A percentile compares a stretch with the other conserved stretches of the same genome.
phyloP scores from a whole-genome alignment of 2,888 invertebrate species.

The Azorinus chamasolen region DNA sequence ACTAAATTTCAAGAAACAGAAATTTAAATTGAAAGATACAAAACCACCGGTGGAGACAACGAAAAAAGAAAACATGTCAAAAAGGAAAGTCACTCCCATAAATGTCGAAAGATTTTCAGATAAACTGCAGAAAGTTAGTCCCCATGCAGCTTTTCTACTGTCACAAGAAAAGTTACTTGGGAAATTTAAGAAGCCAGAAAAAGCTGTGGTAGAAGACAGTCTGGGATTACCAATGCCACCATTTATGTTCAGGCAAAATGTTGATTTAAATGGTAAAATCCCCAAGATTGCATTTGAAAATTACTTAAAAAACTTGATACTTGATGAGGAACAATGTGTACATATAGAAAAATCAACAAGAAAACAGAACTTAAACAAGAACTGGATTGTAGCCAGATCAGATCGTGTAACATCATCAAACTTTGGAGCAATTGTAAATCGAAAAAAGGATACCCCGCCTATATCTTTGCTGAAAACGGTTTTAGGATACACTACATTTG shows the following conservation, averaged over 20 bases:
- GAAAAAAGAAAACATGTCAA: too few relatives aligned
- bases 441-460: conserved; percentile 14
- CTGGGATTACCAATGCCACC: neutral
- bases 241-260: conserved; percentile 13
- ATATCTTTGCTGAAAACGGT: conserved; percentile 15
- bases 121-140: neutral
- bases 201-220: neutral
- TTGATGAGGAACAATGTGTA: conserved; percentile 6
- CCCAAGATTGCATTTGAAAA: too few relatives aligned
- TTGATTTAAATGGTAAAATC: conserved; percentile 7
- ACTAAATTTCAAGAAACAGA: conserved; percentile 13
- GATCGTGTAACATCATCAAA: conserved; percentile 28
- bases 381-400: conserved; percentile 15
- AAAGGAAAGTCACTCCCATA: neutral
- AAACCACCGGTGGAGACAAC: too few relatives aligned
- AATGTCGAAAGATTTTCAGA: neutral
- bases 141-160: neutral
- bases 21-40: too few relatives aligned
- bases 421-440: conserved; percentile 26
- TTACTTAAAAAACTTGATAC: too few relatives aligned
- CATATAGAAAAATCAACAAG: conserved; percentile 19
- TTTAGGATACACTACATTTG: conserved; percentile 19
- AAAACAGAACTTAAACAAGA: conserved; percentile 18
- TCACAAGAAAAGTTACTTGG: neutral
- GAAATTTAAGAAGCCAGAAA: neutral